phyloP scores from a whole-genome alignment of 2,888 invertebrate genomes.

The Altica lythri region DNA sequence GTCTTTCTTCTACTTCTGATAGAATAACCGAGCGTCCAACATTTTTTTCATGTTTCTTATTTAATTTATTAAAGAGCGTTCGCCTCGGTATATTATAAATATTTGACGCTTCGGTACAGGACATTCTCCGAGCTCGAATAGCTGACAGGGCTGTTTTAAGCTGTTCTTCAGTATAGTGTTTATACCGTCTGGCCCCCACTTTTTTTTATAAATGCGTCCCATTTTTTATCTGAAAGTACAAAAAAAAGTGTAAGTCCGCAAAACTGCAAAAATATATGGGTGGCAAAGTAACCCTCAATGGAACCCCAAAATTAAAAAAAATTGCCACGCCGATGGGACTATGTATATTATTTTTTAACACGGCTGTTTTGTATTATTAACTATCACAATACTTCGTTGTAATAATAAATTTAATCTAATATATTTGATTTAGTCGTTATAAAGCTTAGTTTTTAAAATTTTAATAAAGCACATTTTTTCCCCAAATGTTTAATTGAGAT shows the following conservation, averaged over 20 bases:
- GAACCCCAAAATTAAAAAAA: no score
- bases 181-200: conserved; percentile 7
- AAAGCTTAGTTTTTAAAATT: no score
- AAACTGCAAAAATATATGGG: no score
- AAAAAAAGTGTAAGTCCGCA: conserved; percentile 5
- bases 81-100: conserved; percentile 3
- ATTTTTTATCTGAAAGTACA: conserved; percentile 1
- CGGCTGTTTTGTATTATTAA: conserved; percentile 5
- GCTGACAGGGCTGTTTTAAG: conserved; percentile 6
- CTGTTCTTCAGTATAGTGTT: not conserved
- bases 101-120: conserved; percentile 6
- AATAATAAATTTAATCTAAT: conserved; percentile 8
- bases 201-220: conserved; percentile 6
- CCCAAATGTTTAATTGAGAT: no score
- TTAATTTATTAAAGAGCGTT: conserved; percentile 12
- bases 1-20: no score
- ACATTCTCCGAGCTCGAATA: no score
- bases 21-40: conserved; percentile 14
- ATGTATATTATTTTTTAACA: conserved; percentile 8
- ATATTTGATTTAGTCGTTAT: no score
- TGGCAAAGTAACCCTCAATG: no score
- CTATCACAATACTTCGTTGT: conserved; percentile 3
- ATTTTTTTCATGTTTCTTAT: conserved; percentile 9
- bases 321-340: no score
- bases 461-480: no score